Conservation (phyloP, 2,888 invertebrate species). For the Drosophila putrida region DNA sequence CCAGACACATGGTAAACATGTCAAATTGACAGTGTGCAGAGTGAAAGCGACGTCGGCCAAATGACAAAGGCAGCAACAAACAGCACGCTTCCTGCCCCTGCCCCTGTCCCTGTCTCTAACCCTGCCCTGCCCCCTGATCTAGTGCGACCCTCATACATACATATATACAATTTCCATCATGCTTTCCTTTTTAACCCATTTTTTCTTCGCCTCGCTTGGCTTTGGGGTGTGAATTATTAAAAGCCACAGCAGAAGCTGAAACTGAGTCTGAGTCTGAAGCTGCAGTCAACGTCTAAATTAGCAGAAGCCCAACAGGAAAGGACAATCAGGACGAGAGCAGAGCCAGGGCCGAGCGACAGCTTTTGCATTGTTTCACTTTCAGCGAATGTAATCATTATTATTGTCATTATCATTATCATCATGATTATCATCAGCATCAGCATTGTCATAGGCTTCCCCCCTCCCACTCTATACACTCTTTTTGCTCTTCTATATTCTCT, state of each 20-base stretch:
- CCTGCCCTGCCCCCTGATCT: constrained; percentile 7
- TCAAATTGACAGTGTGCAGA: constrained; percentile 77
- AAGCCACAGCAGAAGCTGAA: constrained; percentile 57
- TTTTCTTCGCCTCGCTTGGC: constrained; percentile 55
- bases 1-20: constrained; percentile 82
- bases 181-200: constrained; percentile 71
- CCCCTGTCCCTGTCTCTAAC: not conserved
- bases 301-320: constrained; percentile 51
- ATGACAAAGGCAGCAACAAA: constrained; percentile 65
- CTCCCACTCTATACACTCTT: not conserved
- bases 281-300: constrained; percentile 70
- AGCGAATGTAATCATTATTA: constrained; percentile 64
- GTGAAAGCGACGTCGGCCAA: constrained; percentile 73
- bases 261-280: constrained; percentile 15
- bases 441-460: constrained; percentile 54
- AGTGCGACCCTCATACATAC: constrained; percentile 26
- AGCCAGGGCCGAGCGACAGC: constrained; percentile 29
- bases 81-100: constrained; percentile 27
- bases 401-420: constrained; percentile 51
- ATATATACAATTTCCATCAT: constrained; percentile 3
- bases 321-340: constrained; percentile 17
- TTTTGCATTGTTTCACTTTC: constrained; percentile 75
- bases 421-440: constrained; percentile 47
- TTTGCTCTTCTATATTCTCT: not conserved
- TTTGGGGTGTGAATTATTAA: constrained; percentile 77